Evolutionary conservation across 2,113 vertebrate genomes (phyloP), one percentile per base, ranked within the genome.

Genomic region (Aphelocoma coerulescens): DNA sequence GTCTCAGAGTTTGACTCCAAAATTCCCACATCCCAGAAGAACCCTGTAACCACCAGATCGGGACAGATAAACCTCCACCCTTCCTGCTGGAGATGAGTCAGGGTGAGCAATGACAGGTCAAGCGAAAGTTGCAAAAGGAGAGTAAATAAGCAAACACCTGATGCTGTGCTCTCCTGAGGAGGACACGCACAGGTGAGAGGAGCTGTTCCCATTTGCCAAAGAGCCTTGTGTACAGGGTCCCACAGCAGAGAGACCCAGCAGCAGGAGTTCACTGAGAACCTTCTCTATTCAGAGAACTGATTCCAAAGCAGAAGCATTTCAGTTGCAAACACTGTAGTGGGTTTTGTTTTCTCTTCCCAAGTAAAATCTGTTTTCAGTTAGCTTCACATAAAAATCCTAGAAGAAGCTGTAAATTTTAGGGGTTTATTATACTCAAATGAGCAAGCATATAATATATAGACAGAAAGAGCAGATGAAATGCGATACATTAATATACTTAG

Each of bases 281-380:
- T 69, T 44, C 44, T 69, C 59, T 54, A 9, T 33, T 62, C 63
- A 46, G 16, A 82, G 52, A 57, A 68, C 28, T n/a, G 15, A 66
- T 41, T 88, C 26, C 43, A 90, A 85, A 89, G 82, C 55, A 58
- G 46, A 74, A 91, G 46, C 46, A 46, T 77, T 90, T 77, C 8
- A 11, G 16, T 58, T 74, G 72, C 72, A 86, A 54, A 69, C 15
- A 77, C 6, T 71, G 16, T 54, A 77, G 20, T 23, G 68, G 16
- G 9, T 51, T 86, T 90, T 88, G 67, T 65, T 90, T 90, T 65
- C 51, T 80, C 93, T 92, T 66, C 71, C 63, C 30, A 66, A 77
- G 72, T 62, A 59, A 95, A 96, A 91, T 93, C 84, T 95, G 89
- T 77, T 94, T 95, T 78, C 74, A 28, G 52, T 94, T 94, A 96